Conservation (phyloP, 1,140 invertebrate genomes). For the Nylanderia fulva region DNA sequence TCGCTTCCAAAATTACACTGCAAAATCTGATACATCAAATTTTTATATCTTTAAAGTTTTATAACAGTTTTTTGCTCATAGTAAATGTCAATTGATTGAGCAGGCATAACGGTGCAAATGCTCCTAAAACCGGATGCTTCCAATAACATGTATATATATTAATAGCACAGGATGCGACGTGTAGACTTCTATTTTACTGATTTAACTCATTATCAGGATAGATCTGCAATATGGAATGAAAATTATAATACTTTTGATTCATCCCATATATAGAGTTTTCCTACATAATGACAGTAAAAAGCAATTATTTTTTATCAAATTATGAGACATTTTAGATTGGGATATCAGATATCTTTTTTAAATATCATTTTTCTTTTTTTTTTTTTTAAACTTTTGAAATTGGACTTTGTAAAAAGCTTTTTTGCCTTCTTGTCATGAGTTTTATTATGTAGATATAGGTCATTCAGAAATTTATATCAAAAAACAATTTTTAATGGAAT, state of each 20-base stretch:
- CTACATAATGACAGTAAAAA: not conserved
- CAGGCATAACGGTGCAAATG: not conserved
- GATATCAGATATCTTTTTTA: not conserved
- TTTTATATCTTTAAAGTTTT: not conserved
- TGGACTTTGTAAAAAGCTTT: not conserved
- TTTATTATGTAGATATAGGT: not conserved
- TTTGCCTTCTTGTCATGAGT: not conserved
- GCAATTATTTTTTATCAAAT: not conserved
- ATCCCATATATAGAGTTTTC: constrained; percentile 18
- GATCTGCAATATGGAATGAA: not conserved
- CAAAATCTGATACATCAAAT: not conserved
- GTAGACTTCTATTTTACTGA: constrained; percentile 29
- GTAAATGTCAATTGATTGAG: not conserved
- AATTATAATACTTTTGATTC: not conserved
- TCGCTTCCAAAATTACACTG: not conserved
- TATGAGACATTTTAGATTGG: not conserved
- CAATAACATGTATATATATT: constrained; percentile 21
- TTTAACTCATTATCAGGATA: not conserved
- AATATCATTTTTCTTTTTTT: not conserved
- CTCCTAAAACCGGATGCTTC: not conserved
- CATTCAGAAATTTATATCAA: not conserved
- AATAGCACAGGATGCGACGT: not conserved
- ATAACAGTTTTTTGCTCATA: not conserved
- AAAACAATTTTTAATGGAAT: not conserved
- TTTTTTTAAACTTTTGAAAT: not conserved